Evolutionary conservation across 2,888 invertebrate species (phyloP).

Genomic region (Troilus luridus): DNA sequence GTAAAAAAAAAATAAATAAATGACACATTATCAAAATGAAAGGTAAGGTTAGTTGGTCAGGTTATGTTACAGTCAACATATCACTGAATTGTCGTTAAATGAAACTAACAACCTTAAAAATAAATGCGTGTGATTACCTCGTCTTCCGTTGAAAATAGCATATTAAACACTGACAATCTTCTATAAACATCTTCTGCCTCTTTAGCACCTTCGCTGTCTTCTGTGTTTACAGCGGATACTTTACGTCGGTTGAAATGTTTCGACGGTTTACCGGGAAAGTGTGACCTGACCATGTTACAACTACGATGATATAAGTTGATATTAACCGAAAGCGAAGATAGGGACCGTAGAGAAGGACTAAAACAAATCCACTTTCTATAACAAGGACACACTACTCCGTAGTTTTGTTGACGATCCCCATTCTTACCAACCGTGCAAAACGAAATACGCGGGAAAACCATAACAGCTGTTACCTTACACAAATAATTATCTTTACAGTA

Average conservation of each 20-base stretch:
- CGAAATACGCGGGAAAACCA: conserved; percentile 59
- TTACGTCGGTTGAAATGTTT: conserved; percentile 89
- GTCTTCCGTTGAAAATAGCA: conserved; percentile 69
- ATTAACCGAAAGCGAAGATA: neutral
- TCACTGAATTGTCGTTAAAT: neutral
- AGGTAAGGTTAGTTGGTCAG: conserved; percentile 53
- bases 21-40: conserved; percentile 53
- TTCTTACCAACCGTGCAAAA: conserved; percentile 57
- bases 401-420: conserved; percentile 58
- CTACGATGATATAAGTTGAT: neutral
- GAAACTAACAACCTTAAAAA: neutral
- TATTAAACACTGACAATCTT: conserved; percentile 70
- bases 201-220: conserved; percentile 71
- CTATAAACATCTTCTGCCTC: conserved; percentile 71
- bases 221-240: conserved; percentile 79
- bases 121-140: conserved; percentile 64
- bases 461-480: conserved; percentile 57
- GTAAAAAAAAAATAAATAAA: conserved; percentile 60
- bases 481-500: conserved; percentile 24
- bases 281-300: conserved; percentile 81
- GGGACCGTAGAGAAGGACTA: conserved; percentile 9
- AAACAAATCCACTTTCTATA: conserved; percentile 61
- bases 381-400: conserved; percentile 63
- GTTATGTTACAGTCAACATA: conserved; percentile 55
- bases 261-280: conserved; percentile 90